Evolutionary conservation across 92 coral and sea anemone species (phyloP).

Genomic region (Phenganax subtilis): DNA sequence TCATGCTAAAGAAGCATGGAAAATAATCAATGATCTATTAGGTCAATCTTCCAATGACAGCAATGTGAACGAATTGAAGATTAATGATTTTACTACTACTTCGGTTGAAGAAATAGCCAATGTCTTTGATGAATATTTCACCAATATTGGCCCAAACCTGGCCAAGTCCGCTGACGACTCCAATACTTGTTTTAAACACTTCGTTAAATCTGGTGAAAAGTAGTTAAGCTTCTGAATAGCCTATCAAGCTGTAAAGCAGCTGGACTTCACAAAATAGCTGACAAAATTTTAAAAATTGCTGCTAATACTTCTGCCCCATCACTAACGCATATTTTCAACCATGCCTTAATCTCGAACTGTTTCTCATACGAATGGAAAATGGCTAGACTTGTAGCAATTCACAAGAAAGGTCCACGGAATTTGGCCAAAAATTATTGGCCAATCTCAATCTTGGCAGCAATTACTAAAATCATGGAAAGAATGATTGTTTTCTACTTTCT

Average conservation of each 20-base stretch:
- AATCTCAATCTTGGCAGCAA: no score
- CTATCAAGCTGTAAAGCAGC: constrained; percentile 11
- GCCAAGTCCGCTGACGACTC: constrained; percentile 3
- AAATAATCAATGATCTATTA: constrained; percentile 32
- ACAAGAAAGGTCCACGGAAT: no score
- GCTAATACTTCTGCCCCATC: no score
- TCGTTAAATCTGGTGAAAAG: constrained; percentile 1
- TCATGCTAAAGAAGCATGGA: constrained; percentile 34
- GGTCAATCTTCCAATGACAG: constrained; percentile 18
- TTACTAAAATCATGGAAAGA: no score
- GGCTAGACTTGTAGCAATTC: no score
- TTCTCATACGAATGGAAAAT: no score
- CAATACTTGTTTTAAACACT: neutral
- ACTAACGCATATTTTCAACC: no score
- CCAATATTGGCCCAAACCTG: constrained; percentile 11
- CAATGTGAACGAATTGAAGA: constrained; percentile 38
- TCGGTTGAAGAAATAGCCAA: constrained; percentile 14
- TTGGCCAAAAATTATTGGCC: no score
- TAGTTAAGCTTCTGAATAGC: constrained; percentile 9
- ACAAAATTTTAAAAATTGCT: neutral
- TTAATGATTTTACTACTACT: constrained; percentile 21
- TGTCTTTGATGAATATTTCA: neutral
- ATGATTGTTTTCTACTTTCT: no score
- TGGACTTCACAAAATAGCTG: constrained; percentile 8
- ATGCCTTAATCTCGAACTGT: no score